A percentile compares a stretch with the other conserved stretches of the same genome.
Evolutionary conservation across 2,888 invertebrate genomes (phyloP).

Genomic region (Lepidochrysops patricia): DNA sequence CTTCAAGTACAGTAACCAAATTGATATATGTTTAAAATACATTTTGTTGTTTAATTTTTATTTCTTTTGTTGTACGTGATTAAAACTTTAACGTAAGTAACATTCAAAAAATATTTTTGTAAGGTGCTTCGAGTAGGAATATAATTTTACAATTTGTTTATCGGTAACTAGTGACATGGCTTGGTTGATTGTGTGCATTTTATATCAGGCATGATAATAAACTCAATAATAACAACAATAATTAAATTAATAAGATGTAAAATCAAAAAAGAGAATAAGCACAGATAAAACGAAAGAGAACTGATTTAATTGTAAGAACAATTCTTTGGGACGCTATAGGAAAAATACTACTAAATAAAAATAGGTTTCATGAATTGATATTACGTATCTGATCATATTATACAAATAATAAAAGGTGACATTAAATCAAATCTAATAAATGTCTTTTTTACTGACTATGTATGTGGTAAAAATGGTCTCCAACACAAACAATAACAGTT

Average conservation of each 20-base stretch:
- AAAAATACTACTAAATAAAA: too few relatives aligned
- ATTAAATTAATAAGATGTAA: not conserved
- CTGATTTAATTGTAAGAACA: not conserved
- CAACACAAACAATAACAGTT: not conserved
- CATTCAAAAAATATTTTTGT: not conserved
- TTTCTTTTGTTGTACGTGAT: not conserved
- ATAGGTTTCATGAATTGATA: not conserved
- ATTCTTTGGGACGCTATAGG: not conserved
- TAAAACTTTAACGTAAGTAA: too few relatives aligned
- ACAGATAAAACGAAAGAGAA: not conserved
- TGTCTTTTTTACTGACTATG: not conserved
- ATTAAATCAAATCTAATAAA: not conserved
- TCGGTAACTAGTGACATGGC: not conserved
- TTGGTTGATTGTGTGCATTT: not conserved
- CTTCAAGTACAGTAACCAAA: constrained; percentile 11
- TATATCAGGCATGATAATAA: not conserved
- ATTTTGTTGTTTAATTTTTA: not conserved
- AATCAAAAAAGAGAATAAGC: not conserved
- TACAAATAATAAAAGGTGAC: not conserved
- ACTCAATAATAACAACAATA: not conserved
- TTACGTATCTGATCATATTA: not conserved
- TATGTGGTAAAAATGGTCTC: not conserved
- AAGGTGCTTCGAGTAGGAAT: not conserved
- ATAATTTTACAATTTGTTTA: too few relatives aligned
- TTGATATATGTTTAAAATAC: not conserved